Conservation (phyloP, 2,113 vertebrate genomes). For the Prionailurus viverrinus region DNA sequence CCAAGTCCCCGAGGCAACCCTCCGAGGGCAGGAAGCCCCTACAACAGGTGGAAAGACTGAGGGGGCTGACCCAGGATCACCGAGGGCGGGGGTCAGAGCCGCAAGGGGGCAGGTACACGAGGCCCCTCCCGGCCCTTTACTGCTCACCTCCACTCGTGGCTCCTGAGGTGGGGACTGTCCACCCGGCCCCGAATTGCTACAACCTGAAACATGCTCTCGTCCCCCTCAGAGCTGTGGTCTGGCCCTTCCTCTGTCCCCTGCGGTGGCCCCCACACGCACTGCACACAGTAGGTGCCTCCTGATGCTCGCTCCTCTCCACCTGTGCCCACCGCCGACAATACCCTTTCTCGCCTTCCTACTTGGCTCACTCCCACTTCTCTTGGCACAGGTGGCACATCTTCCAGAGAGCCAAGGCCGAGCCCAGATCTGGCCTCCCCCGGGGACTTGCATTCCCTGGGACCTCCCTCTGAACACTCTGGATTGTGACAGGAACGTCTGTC, state of each 20-base stretch:
- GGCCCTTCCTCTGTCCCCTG: neutral
- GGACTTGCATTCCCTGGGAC: neutral
- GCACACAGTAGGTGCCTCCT: neutral
- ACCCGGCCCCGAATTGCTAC: neutral
- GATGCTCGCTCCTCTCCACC: neutral
- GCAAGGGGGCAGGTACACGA: rapidly evolving
- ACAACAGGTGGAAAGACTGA: neutral
- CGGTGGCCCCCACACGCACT: rapidly evolving
- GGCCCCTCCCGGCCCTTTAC: neutral
- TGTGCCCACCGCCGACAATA: neutral
- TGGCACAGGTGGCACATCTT: neutral
- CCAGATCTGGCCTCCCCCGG: neutral
- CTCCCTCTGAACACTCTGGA: neutral
- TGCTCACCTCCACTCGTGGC: neutral
- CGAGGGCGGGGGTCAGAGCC: neutral
- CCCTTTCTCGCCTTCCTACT: neutral
- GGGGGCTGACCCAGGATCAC: neutral
- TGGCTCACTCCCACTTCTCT: neutral
- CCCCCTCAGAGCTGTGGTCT: rapidly evolving
- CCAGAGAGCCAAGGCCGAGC: neutral
- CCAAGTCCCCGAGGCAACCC: neutral
- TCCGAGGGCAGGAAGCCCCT: neutral
- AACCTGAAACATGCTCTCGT: too few relatives aligned
- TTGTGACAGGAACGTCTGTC: neutral
- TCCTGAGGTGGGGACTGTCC: neutral